Percentiles rank a stretch among this genome's conserved stretches.
These are phyloP conservation scores for Steromphala cineraria DNA, from an alignment of 2,888 invertebrate genomes.

Conservation along the genomic window DNA sequence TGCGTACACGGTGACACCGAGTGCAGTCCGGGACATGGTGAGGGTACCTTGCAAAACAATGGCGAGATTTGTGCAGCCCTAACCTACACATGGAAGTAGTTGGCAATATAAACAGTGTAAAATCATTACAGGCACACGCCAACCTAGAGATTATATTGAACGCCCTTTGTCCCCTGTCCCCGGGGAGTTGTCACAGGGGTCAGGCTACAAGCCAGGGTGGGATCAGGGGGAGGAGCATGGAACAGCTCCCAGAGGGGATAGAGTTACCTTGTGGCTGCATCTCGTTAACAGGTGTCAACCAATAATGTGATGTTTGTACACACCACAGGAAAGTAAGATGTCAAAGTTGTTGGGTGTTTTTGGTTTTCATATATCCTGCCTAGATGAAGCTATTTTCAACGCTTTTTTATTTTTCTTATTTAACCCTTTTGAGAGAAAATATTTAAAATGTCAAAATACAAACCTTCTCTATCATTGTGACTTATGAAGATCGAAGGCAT, in stretches of 20 bases:
- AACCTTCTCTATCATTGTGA: too few species aligned
- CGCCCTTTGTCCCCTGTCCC: conserved; percentile 3
- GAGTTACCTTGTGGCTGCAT: neutral
- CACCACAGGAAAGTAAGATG: neutral
- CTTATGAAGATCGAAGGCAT: too few species aligned
- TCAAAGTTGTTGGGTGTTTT: too few species aligned
- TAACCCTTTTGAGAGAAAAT: too few species aligned
- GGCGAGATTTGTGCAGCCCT: conserved; percentile 5
- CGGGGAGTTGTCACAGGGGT: conserved; percentile 5
- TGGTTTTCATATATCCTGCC: too few species aligned
- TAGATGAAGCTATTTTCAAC: too few species aligned
- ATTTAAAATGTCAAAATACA: too few species aligned
- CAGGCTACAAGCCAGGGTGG: neutral
- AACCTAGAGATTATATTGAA: neutral
- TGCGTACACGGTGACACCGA: conserved; percentile 12
- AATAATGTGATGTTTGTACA: neutral
- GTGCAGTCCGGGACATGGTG: conserved; percentile 10
- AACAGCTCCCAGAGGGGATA: neutral
- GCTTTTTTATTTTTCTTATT: too few species aligned
- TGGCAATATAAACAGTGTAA: conserved; percentile 12
- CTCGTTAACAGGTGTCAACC: neutral
- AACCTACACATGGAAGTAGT: conserved; percentile 13
- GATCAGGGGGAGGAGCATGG: neutral
- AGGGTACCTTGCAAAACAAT: conserved; percentile 16
- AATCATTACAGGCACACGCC: conserved; percentile 22